Conservation (phyloP, 2,888 invertebrate species). For the Cryptocheilus praepositus region DNA sequence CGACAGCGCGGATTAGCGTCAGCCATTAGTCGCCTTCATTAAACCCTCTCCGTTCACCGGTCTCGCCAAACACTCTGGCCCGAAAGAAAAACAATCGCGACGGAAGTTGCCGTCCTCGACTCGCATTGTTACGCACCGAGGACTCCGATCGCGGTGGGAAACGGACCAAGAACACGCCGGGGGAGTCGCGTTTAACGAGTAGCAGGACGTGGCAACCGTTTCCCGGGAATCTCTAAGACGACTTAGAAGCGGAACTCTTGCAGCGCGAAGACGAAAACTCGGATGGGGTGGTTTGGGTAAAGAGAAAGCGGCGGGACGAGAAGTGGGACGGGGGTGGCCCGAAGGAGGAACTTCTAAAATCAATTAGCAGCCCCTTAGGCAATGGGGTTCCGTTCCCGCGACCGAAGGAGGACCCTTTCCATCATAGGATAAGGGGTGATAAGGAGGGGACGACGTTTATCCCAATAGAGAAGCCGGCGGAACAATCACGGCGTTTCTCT, state of each 20-base stretch:
- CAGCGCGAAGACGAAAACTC: constrained; percentile 24
- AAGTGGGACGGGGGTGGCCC: constrained; percentile 34
- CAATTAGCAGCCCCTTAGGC: constrained; percentile 72
- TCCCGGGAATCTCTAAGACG: constrained; percentile 56
- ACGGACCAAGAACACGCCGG: not conserved
- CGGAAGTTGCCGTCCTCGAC: constrained; percentile 5
- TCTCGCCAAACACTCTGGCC: not conserved
- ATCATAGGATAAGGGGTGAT: constrained; percentile 58
- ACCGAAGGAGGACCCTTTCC: constrained; percentile 48
- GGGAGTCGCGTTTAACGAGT: constrained; percentile 47
- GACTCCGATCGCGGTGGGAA: not conserved
- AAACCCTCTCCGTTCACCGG: not conserved
- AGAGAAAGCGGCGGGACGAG: constrained; percentile 27
- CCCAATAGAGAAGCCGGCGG: constrained; percentile 62
- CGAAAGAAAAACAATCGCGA: not conserved
- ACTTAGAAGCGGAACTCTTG: constrained; percentile 50
- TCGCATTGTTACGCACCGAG: constrained; percentile 1
- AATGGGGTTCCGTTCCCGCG: constrained; percentile 53
- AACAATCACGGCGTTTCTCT: constrained; percentile 64
- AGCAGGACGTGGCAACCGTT: constrained; percentile 44
- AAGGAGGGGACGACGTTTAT: constrained; percentile 65
- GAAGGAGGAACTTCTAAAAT: constrained; percentile 70
- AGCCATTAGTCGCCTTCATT: not conserved
- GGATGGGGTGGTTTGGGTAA: constrained; percentile 33
- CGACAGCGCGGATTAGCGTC: no score